Evolutionary conservation across 2,113 vertebrate genomes (phyloP).

Genomic region (Malaclemys terrapin): DNA sequence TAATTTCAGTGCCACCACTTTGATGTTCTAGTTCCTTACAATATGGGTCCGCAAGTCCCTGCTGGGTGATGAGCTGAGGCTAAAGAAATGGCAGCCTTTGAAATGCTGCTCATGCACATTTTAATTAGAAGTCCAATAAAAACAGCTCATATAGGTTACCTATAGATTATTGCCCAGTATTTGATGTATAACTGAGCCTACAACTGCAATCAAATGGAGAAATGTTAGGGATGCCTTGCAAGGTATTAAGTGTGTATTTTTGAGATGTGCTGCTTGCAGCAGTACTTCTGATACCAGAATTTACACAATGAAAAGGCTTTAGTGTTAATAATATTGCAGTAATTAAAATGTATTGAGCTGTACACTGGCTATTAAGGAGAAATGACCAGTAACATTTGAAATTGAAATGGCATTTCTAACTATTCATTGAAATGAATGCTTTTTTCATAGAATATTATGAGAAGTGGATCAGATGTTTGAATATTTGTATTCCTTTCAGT

Average conservation of each 20-base stretch:
- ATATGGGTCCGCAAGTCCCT: background rate
- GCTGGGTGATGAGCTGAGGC: accelerated
- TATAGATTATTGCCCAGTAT: background rate
- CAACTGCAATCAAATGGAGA: background rate
- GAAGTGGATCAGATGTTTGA: background rate
- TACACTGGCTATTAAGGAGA: background rate
- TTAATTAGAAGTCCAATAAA: background rate
- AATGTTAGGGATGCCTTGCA: background rate
- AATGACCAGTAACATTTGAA: slow-evolving; percentile 1
- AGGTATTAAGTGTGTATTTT: background rate
- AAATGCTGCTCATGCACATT: background rate
- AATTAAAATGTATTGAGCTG: background rate
- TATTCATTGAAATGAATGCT: background rate
- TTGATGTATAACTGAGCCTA: background rate
- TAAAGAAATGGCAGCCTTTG: background rate
- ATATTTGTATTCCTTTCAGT: background rate
- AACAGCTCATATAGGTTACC: background rate
- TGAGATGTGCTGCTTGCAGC: background rate
- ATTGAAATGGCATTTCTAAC: background rate
- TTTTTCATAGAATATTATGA: background rate
- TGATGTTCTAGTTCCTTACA: accelerated
- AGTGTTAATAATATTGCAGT: background rate
- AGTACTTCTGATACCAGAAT: background rate
- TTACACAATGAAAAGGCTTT: background rate
- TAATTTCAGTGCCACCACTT: background rate